phyloP scores from a whole-genome alignment of 1,140 invertebrate species.

The Listronotus bonariensis region DNA sequence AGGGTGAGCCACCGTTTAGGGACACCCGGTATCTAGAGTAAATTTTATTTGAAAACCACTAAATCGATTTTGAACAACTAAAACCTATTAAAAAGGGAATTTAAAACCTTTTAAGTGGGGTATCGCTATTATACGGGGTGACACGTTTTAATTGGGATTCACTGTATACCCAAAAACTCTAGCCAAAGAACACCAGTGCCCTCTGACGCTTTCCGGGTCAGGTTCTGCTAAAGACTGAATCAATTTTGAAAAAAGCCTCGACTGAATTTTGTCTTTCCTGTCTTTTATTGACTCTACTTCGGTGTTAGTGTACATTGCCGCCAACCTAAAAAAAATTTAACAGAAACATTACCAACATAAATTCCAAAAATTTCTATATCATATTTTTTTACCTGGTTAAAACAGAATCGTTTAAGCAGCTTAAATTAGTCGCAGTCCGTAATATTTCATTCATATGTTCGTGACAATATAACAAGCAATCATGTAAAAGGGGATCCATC shows the following conservation, averaged over 20 bases:
- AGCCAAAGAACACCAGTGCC: slow-evolving; percentile 78
- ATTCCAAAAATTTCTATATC: background rate
- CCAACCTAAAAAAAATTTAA: slow-evolving; percentile 64
- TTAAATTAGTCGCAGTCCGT: slow-evolving; percentile 75
- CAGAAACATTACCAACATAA: background rate
- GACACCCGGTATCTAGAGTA: no score
- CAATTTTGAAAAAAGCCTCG: slow-evolving; percentile 79
- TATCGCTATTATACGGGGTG: no score
- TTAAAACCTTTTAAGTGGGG: no score
- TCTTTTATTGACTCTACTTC: slow-evolving; percentile 79
- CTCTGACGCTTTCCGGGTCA: slow-evolving; percentile 70
- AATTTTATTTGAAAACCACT: no score
- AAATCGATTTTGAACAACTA: no score
- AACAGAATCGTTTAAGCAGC: slow-evolving; percentile 80
- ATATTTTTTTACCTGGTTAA: slow-evolving; percentile 63
- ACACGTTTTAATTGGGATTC: no score
- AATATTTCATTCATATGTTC: slow-evolving; percentile 80
- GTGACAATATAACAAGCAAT: slow-evolving; percentile 81
- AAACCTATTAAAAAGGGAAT: no score
- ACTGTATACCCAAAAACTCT: slow-evolving; percentile 66
- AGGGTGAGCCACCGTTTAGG: no score
- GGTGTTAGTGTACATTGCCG: slow-evolving; percentile 78
- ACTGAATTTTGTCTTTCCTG: slow-evolving; percentile 82
- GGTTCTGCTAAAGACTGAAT: slow-evolving; percentile 74
- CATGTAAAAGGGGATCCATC: slow-evolving; percentile 85